Conservation (phyloP, 2,888 invertebrate species). For the Sturmia bella region DNA sequence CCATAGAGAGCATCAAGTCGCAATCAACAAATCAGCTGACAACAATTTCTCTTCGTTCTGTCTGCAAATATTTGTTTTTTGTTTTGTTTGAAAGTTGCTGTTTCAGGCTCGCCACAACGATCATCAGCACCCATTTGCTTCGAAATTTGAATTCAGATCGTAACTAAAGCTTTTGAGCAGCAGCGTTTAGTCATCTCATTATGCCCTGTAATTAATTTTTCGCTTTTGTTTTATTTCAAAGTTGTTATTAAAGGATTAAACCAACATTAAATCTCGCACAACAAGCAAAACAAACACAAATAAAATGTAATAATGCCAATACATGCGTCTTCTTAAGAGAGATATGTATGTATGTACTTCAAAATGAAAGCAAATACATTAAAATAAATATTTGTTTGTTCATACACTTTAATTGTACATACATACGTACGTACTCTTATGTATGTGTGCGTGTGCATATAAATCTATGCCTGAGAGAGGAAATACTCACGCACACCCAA, state of each 20-base stretch:
- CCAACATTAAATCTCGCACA: conserved; percentile 15
- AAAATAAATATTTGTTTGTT: conserved; percentile 61
- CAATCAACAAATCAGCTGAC: too few species aligned
- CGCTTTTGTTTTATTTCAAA: not conserved
- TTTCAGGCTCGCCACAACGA: too few species aligned
- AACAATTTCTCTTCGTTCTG: too few species aligned
- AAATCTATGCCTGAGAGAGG: conserved; percentile 17
- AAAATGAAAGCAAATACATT: conserved; percentile 47
- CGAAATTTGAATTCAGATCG: too few species aligned
- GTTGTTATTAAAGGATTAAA: conserved; percentile 44
- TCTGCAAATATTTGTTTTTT: too few species aligned
- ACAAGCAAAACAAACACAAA: conserved; percentile 35
- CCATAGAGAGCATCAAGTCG: too few species aligned
- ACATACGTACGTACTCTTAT: not conserved
- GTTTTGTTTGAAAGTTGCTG: too few species aligned
- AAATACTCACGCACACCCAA: not conserved
- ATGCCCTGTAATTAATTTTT: too few species aligned
- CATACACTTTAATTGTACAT: not conserved
- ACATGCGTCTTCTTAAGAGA: conserved; percentile 9
- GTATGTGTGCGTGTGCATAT: not conserved
- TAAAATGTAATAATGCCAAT: conserved; percentile 39
- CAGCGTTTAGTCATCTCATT: too few species aligned
- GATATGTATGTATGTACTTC: conserved; percentile 1
- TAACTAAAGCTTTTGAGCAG: too few species aligned
- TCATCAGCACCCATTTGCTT: too few species aligned